Evolutionary conservation across 2,888 invertebrate genomes (phyloP).

Genomic region (Odontocolon sp.): DNA sequence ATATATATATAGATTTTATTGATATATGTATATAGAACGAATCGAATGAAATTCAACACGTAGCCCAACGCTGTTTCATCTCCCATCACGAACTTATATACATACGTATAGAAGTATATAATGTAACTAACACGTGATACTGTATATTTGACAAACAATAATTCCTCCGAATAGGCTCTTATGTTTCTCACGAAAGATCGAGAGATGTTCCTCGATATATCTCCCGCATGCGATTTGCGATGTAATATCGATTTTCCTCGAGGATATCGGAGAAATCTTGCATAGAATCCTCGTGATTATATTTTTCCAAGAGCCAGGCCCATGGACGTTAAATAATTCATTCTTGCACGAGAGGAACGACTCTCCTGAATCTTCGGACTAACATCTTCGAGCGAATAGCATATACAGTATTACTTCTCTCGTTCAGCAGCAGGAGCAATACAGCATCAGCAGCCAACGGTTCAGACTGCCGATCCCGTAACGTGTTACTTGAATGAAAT

Average conservation of each 20-base stretch:
- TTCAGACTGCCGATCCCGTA: slow-evolving; percentile 47
- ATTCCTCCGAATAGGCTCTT: slow-evolving; percentile 10
- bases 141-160: slow-evolving; percentile 44
- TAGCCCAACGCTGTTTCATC: slow-evolving; percentile 37
- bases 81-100: slow-evolving; percentile 34
- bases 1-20: slow-evolving; percentile 1
- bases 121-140: neutral
- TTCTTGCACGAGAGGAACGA: slow-evolving; percentile 19
- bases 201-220: slow-evolving; percentile 9
- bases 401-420: slow-evolving; percentile 16
- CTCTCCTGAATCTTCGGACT: slow-evolving; percentile 15
- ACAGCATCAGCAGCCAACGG: slow-evolving; percentile 35
- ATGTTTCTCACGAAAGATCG: slow-evolving; percentile 22
- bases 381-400: slow-evolving; percentile 32
- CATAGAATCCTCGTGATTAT: slow-evolving; percentile 13
- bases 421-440: neutral
- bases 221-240: slow-evolving; percentile 10
- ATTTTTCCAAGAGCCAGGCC: neutral
- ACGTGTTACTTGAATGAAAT: slow-evolving; percentile 56
- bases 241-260: slow-evolving; percentile 28
- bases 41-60: slow-evolving; percentile 50
- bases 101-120: slow-evolving; percentile 1
- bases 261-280: slow-evolving; percentile 9
- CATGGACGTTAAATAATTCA: slow-evolving; percentile 37
- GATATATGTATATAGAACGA: neutral